Percentiles rank a stretch among this genome's conserved stretches.
Evolutionary conservation across 2,113 vertebrate genomes (phyloP).

Genomic region (Heteronetta atricapilla): DNA sequence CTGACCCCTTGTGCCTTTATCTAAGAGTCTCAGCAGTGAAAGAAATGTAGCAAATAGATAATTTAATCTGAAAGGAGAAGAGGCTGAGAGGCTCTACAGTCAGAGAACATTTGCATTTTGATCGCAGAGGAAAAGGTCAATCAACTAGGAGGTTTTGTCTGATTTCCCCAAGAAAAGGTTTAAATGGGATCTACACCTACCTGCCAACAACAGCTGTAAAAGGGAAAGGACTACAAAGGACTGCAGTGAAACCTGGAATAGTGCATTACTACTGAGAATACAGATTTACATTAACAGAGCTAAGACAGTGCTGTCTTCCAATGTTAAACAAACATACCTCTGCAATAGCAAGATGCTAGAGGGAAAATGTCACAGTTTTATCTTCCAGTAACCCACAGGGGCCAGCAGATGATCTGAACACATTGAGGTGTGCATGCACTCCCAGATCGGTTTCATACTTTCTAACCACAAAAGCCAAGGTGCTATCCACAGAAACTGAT

Average conservation of each 20-base stretch:
- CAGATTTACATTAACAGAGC: background rate
- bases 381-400: background rate
- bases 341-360: background rate
- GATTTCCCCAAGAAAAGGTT: background rate
- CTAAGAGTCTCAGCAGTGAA: background rate
- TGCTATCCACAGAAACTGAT: background rate
- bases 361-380: background rate
- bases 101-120: background rate
- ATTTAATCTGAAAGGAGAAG: background rate
- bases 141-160: background rate
- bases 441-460: background rate
- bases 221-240: background rate
- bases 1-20: slow-evolving; percentile 63
- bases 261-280: background rate
- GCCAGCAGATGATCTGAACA: background rate
- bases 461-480: background rate
- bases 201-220: background rate
- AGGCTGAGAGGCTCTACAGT: background rate
- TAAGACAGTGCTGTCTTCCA: background rate
- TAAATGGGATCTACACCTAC: background rate
- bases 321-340: background rate
- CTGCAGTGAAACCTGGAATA: background rate
- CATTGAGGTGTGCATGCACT: background rate
- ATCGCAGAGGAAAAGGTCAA: background rate
- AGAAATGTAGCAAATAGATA: background rate